Percentiles rank a stretch among this genome's conserved stretches.
phyloP scores from a whole-genome alignment of 2,113 vertebrate genomes.

The Gyps fulvus region DNA sequence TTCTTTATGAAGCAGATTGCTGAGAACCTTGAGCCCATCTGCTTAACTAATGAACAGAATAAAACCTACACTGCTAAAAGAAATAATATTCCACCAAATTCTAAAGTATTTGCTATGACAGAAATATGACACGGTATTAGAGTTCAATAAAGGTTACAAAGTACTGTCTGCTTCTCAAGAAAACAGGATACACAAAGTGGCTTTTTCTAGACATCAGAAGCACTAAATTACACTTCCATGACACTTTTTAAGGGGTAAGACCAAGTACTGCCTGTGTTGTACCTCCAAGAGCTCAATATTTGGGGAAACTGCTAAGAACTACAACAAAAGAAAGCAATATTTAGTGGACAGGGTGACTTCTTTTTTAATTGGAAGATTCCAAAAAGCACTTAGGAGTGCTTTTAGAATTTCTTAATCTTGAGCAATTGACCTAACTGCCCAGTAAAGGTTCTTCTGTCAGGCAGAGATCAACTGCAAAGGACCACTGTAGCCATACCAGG shows the following conservation, averaged over 20 bases:
- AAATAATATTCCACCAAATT: neutral
- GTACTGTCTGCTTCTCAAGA: neutral
- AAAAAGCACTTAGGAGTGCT: neutral
- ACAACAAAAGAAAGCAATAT: neutral
- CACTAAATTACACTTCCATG: neutral
- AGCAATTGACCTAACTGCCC: neutral
- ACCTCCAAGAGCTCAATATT: neutral
- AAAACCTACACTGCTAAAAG: neutral
- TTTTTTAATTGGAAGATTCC: neutral
- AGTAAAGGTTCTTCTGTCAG: neutral
- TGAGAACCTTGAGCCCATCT: neutral
- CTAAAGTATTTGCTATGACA: neutral
- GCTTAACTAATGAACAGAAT: neutral
- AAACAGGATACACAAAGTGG: neutral
- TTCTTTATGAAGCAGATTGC: neutral
- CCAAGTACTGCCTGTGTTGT: neutral
- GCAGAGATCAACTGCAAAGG: neutral
- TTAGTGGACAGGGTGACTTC: neutral
- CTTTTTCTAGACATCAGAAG: neutral
- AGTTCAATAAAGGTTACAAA: neutral
- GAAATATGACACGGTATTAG: neutral
- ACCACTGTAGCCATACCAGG: neutral
- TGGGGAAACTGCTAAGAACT: neutral
- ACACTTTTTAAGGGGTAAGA: neutral
- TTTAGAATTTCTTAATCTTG: neutral